phyloP scores from a whole-genome alignment of 2,797 vertebrate species.

The Enteromius mattozi region DNA sequence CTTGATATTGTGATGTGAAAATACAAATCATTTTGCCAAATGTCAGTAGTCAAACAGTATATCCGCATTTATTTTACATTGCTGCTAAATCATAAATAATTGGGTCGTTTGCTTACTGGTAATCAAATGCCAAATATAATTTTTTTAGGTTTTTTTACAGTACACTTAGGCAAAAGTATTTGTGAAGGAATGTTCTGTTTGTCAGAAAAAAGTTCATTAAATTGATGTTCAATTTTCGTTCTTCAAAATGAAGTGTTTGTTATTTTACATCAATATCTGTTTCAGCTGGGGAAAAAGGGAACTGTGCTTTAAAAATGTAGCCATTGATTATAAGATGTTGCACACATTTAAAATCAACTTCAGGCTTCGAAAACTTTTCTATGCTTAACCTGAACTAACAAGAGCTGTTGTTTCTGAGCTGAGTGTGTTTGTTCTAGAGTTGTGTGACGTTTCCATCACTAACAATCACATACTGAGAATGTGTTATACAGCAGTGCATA shows the following conservation, averaged over 20 bases:
- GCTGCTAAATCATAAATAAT: neutral
- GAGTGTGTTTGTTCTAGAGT: slow-evolving; percentile 27
- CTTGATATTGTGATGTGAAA: neutral
- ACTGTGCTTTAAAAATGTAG: neutral
- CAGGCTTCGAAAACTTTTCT: slow-evolving; percentile 4
- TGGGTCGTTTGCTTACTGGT: neutral
- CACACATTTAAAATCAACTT: slow-evolving; percentile 9
- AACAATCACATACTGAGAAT: slow-evolving; percentile 34
- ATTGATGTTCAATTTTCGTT: neutral
- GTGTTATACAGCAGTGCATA: slow-evolving; percentile 16
- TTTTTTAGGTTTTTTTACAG: neutral
- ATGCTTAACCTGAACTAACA: slow-evolving; percentile 20
- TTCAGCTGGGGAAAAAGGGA: slow-evolving; percentile 4
- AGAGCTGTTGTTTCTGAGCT: neutral
- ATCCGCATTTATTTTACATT: neutral
- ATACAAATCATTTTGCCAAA: slow-evolving; percentile 10
- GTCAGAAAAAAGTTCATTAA: neutral
- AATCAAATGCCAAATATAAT: slow-evolving; percentile 19
- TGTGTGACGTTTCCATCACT: slow-evolving; percentile 22
- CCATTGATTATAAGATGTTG: slow-evolving; percentile 18
- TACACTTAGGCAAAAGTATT: neutral
- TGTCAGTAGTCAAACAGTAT: neutral
- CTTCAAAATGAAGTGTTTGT: slow-evolving; percentile 19
- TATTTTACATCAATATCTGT: neutral
- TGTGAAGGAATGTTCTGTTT: neutral